Percentiles rank a stretch among this genome's conserved stretches.
Conservation (phyloP, 2,888 invertebrate genomes). For the Athetis lepigone region DNA sequence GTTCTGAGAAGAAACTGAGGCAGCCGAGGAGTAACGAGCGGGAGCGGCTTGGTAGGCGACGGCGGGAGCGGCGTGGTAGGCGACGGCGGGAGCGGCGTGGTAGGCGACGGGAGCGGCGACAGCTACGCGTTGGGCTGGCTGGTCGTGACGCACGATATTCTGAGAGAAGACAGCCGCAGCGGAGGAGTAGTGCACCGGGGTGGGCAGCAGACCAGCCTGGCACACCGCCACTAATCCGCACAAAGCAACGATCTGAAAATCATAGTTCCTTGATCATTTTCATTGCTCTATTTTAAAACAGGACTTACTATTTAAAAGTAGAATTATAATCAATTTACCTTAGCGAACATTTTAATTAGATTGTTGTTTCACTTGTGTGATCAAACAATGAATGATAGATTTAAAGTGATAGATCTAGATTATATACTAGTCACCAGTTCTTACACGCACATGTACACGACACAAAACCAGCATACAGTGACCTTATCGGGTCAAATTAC, state of each 20-base stretch:
- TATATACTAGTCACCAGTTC: constrained; percentile 43
- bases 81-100: constrained; percentile 32
- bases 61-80: constrained; percentile 36
- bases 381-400: constrained; percentile 56
- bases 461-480: constrained; percentile 39
- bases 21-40: constrained; percentile 74
- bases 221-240: constrained; percentile 70
- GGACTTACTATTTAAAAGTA: neutral
- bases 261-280: neutral
- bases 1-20: constrained; percentile 78
- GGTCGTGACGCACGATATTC: constrained; percentile 78
- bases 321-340: constrained; percentile 49
- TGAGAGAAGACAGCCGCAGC: constrained; percentile 79
- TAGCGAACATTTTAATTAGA: constrained; percentile 60
- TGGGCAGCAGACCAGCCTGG: constrained; percentile 71
- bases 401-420: constrained; percentile 36
- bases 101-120: constrained; percentile 64
- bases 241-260: constrained; percentile 63
- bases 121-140: constrained; percentile 61
- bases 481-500: constrained; percentile 46
- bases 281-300: neutral
- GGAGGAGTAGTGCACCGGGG: constrained; percentile 75
- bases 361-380: constrained; percentile 41
- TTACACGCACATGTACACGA: constrained; percentile 19
- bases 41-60: constrained; percentile 70